Evolutionary conservation across 2,113 vertebrate species (phyloP), one percentile per base, ranked within the genome.

Genomic region (Otolemur garnettii): DNA sequence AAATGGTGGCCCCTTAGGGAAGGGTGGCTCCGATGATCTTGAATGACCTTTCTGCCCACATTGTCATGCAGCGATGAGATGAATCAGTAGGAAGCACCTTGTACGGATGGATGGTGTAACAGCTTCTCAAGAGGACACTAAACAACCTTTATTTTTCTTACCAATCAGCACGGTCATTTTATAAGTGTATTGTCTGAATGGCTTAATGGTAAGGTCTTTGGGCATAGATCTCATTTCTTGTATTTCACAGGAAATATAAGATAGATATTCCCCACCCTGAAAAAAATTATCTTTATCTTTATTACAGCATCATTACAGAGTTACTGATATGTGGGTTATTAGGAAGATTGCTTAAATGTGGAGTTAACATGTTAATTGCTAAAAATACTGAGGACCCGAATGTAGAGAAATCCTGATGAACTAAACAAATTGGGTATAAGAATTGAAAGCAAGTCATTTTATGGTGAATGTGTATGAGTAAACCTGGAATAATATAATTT

Each of bases 401-500:
- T 26, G 38, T 69, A 92, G 53, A 72, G 24, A 89, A 90, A 89
- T 74, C 38, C 50, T 87, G 22, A 92, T 64, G 45, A 95, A 80
- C 2, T 86, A 83, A 68, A 57, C 7, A 90, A 89, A 87, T 38
- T 90, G 50, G 69, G 13, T 64, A 33, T 78, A 69, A 80, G 57
- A 93, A 81, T 1, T 5, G 90, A 97, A 92, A 96, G 33, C 42
- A 91, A 91, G 55, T 77, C 24, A 33, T 87, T 95, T 95, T 92
- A 93, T 94, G n/a, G 66, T 33, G 93, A 97, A 71, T 53, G 79
- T 64, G 93, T 93, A 88, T 74, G 89, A 24, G 3, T 50, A 96
- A 90, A 92, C 92, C 7, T 92, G 89, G 59, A 64, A 95, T 94
- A 96, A 94, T 93, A 7, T 86, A 91, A 79, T 79, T 97, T 97